Evolutionary conservation across 2,113 vertebrate genomes (phyloP), one percentile per base, ranked within the genome.

Genomic region (Falco punctatus): DNA sequence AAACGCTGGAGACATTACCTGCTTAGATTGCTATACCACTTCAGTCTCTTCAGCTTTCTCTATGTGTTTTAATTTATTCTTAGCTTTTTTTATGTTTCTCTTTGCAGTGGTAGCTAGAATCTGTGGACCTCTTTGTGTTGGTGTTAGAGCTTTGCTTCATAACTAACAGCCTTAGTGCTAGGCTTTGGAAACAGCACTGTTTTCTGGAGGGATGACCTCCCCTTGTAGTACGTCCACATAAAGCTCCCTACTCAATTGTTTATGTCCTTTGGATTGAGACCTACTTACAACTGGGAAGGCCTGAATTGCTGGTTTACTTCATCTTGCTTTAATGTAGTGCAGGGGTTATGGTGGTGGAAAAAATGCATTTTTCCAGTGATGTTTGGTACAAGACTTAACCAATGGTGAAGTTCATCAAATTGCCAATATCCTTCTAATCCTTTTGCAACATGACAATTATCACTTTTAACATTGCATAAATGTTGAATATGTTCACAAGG

Each of bases 1-100:
- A 81, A 38, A 27, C 11, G 77, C 35, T 72, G 51, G 49, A 79
- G 2, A 21, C 5, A 61, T 55, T 44, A 23, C 7, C 40, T 84
- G 22, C 22, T 54, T 54, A 20, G 30, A 2, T 7, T 44, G 23
- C 61, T 35, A 3, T 1, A 14, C 4, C 6, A 5, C 27, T 78
- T 49, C 55, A 62, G 1, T 24, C 40, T 57, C 15, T 51, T 40
- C 24, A 62, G 38, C 32, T 66, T 80, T 27, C 54, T 6, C 1
- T 1, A 0, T 0, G 0, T 23, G 24, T 8, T 27, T 14, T 46
- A 84, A 62, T 5, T 70, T 51, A 27, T 21, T 33, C 1, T 3
- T 15, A 13, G 35, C 5, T 6, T 70, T 82, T 75, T 19, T 33
- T 3, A 18, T 51, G 42, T 24, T 80, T 42, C 24, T 77, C 5